These are phyloP conservation scores for Parapsyche elsis DNA, from an alignment of 1,140 invertebrate genomes.

Conservation along the genomic window DNA sequence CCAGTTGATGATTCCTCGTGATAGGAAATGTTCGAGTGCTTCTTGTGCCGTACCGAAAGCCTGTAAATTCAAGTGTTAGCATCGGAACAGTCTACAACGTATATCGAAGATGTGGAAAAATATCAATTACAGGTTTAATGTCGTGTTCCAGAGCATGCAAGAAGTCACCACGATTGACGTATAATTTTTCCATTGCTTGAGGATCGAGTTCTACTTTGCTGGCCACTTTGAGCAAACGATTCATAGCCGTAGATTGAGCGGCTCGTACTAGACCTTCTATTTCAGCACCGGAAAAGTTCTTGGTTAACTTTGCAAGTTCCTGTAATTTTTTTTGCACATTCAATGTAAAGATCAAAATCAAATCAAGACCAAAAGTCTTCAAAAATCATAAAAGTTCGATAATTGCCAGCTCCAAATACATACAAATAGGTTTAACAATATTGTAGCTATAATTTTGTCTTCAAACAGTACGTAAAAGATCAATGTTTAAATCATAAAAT, in stretches of 20 bases:
- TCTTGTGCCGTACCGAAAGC: conserved; percentile 93
- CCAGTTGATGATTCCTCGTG: conserved; percentile 93
- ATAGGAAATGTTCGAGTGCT: conserved; percentile 82
- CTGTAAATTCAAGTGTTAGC: conserved; percentile 61
- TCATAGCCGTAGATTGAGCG: conserved; percentile 99
- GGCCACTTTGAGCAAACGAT: conserved; percentile 95
- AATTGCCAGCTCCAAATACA: too few species aligned
- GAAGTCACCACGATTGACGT: conserved; percentile 90
- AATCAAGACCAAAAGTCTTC: too few species aligned
- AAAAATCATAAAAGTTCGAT: too few species aligned
- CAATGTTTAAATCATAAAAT: too few species aligned
- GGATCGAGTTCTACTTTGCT: conserved; percentile 97
- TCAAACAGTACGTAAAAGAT: too few species aligned
- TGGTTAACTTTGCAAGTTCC: conserved; percentile 90
- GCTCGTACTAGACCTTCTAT: conserved; percentile 98
- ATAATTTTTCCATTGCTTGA: conserved; percentile 94
- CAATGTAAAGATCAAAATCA: too few species aligned
- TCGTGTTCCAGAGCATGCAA: conserved; percentile 96
- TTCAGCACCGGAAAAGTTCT: conserved; percentile 99
- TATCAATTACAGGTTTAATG: conserved; percentile 96
- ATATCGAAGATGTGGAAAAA: too few species aligned
- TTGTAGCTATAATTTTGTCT: too few species aligned
- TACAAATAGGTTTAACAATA: too few species aligned
- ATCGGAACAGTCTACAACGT: too few species aligned
- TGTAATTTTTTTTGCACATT: conserved; percentile 58